Conservation (phyloP, 2,797 vertebrate species). For the Neopelma chrysocephalum region DNA sequence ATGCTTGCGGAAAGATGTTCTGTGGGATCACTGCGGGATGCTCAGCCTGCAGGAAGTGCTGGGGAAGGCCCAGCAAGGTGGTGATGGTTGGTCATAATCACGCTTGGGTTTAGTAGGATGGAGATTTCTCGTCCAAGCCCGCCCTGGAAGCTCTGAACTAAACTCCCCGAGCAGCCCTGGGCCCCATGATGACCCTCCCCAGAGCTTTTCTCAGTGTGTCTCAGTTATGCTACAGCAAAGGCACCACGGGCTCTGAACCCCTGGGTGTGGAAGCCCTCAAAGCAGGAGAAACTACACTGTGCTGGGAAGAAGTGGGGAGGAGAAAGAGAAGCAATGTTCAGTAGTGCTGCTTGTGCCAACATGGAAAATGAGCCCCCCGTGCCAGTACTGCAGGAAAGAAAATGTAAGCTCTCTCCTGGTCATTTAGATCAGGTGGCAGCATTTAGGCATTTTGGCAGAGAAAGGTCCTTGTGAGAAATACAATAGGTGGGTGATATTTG, state of each 20-base stretch:
- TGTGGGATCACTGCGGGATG: not conserved
- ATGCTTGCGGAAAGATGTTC: not conserved
- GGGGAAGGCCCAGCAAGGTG: not conserved
- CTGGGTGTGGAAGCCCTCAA: not conserved
- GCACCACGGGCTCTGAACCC: not conserved
- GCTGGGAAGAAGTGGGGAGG: not conserved
- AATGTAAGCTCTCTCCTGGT: not conserved
- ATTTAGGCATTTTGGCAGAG: not conserved
- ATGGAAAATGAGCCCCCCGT: rapidly evolving
- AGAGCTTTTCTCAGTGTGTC: not conserved
- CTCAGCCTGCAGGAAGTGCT: not conserved
- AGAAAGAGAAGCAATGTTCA: not conserved
- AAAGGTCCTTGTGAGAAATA: not conserved
- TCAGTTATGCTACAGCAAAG: not conserved
- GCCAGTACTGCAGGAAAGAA: not conserved
- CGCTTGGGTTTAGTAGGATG: not conserved
- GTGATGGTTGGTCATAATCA: not conserved
- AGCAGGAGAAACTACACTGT: not conserved
- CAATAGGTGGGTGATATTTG: not conserved
- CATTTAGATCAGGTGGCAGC: not conserved
- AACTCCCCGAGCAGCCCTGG: not conserved
- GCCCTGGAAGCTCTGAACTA: not conserved
- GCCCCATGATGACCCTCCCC: not conserved
- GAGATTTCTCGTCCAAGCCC: not conserved
- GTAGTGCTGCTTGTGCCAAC: not conserved